phyloP scores from a whole-genome alignment of 2,888 invertebrate species.

The Tiliacea citrago region DNA sequence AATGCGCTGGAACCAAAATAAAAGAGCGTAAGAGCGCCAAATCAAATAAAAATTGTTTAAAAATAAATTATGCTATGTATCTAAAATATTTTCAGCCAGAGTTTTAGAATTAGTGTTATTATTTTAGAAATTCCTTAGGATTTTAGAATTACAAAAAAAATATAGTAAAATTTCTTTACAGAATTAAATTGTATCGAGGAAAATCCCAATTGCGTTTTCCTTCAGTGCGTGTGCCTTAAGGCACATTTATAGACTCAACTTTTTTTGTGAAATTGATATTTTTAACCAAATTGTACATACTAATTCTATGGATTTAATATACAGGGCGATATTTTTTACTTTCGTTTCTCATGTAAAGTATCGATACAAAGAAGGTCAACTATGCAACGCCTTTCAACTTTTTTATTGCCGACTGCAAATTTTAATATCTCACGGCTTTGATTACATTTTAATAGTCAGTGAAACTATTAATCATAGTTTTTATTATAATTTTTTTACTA shows the following conservation, averaged over 20 bases:
- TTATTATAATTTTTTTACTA: conserved; percentile 42
- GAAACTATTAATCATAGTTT: conserved; percentile 55
- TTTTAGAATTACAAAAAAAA: no score
- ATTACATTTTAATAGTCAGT: conserved; percentile 61
- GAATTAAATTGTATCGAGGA: no score
- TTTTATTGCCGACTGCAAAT: conserved; percentile 58
- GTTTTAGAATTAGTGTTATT: no score
- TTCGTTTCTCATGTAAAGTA: conserved; percentile 26
- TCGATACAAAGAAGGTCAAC: conserved; percentile 46
- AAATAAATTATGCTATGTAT: no score
- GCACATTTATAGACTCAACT: not conserved
- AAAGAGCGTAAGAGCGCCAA: no score
- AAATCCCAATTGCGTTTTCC: no score
- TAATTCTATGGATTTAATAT: not conserved
- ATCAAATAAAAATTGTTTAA: no score
- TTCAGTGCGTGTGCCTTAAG: not conserved
- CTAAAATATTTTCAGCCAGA: no score
- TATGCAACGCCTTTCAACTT: conserved; percentile 46
- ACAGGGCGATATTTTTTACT: conserved; percentile 15
- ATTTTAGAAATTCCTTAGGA: no score
- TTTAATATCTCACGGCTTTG: conserved; percentile 59
- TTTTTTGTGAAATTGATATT: not conserved
- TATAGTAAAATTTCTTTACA: no score
- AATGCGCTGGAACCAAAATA: no score
- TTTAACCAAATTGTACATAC: not conserved